Evolutionary conservation across 2,888 invertebrate species (phyloP).

Genomic region (Choreutis nemorana): DNA sequence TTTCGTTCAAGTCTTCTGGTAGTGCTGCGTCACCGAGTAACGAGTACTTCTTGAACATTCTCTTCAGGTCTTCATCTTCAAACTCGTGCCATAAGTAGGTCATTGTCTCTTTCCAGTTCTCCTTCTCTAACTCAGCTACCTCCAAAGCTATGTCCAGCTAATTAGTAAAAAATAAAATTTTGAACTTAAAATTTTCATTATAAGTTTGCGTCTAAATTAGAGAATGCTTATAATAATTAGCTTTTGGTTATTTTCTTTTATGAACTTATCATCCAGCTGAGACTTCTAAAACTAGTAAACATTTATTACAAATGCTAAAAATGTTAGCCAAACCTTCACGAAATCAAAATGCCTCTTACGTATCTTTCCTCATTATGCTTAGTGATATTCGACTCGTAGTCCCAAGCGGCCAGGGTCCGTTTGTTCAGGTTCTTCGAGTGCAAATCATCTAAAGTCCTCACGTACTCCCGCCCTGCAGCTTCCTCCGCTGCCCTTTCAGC

Average conservation of each 20-base stretch:
- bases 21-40: conserved; percentile 77
- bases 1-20: conserved; percentile 71
- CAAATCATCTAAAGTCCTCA: conserved; percentile 68
- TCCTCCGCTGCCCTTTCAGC: conserved; percentile 63
- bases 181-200: not conserved
- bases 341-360: conserved; percentile 20
- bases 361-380: conserved; percentile 68
- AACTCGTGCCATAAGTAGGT: conserved; percentile 78
- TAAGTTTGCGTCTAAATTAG: too few species aligned
- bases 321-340: too few species aligned
- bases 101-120: conserved; percentile 71
- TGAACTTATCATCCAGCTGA: too few species aligned
- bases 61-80: conserved; percentile 70
- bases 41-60: conserved; percentile 78
- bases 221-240: too few species aligned
- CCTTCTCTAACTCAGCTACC: conserved; percentile 65
- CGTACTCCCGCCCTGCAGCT: conserved; percentile 65
- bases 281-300: too few species aligned
- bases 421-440: conserved; percentile 64
- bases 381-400: conserved; percentile 78
- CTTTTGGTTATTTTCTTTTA: too few species aligned
- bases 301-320: too few species aligned
- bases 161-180: conserved; percentile 9
- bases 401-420: conserved; percentile 72
- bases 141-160: conserved; percentile 41